Conservation (phyloP, 1,140 invertebrate species). For the Nomia melanderi region DNA sequence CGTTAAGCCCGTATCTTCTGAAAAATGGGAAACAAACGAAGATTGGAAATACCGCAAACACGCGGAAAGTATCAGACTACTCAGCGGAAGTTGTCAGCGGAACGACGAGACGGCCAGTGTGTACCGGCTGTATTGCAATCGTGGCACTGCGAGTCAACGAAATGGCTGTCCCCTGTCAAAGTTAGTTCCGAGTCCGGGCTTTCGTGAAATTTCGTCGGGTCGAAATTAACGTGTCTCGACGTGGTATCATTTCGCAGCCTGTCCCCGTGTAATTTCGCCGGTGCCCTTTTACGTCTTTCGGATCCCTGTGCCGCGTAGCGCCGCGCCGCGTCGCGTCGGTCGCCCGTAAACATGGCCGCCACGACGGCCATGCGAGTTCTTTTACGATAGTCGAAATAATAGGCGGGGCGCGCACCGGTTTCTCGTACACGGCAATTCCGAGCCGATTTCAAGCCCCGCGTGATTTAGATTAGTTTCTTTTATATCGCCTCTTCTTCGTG, state of each 20-base stretch:
- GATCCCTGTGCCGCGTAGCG: too few species aligned
- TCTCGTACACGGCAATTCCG: slow-evolving; percentile 27
- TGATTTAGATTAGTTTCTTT: slow-evolving; percentile 28
- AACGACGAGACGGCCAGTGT: slow-evolving; percentile 5
- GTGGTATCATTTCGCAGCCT: slow-evolving; percentile 44
- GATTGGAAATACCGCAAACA: too few species aligned
- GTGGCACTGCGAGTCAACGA: slow-evolving; percentile 22
- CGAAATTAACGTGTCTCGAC: slow-evolving; percentile 51
- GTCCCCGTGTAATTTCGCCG: slow-evolving; percentile 40
- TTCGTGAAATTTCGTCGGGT: slow-evolving; percentile 52
- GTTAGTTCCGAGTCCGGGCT: slow-evolving; percentile 29
- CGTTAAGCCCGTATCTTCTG: too few species aligned
- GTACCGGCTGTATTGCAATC: slow-evolving; percentile 17
- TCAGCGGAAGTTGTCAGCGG: neutral
- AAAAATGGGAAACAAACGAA: too few species aligned
- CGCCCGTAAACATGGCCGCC: slow-evolving; percentile 37
- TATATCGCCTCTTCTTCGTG: neutral
- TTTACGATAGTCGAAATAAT: slow-evolving; percentile 44
- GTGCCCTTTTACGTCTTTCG: slow-evolving; percentile 31
- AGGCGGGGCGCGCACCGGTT: slow-evolving; percentile 5
- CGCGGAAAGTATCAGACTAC: neutral
- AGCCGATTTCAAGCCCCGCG: neutral
- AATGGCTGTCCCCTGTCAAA: slow-evolving; percentile 52
- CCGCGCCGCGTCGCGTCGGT: too few species aligned
- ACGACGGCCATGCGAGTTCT: slow-evolving; percentile 1